phyloP scores from a whole-genome alignment of 2,888 invertebrate genomes.

The Pseudoips prasinana region DNA sequence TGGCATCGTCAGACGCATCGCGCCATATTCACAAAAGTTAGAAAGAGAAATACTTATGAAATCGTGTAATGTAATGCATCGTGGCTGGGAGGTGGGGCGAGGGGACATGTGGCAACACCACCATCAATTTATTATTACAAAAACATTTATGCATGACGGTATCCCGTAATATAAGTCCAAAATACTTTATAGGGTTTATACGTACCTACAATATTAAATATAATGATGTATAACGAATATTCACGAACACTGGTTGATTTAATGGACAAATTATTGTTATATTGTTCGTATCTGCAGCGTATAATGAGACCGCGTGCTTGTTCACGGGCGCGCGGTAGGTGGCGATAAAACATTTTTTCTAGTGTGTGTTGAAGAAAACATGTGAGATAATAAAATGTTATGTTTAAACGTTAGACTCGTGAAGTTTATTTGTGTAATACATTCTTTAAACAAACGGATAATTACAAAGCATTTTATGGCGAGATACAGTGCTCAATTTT shows the following conservation, averaged over 20 bases:
- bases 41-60: slow-evolving; percentile 51
- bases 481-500: slow-evolving; percentile 51
- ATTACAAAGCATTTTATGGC: slow-evolving; percentile 68
- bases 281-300: too few relatives aligned
- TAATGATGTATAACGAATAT: too few relatives aligned
- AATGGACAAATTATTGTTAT: too few relatives aligned
- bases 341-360: slow-evolving; percentile 53
- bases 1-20: slow-evolving; percentile 26
- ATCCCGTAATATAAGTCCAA: too few relatives aligned
- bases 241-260: too few relatives aligned
- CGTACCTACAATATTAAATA: slow-evolving; percentile 13
- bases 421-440: slow-evolving; percentile 77
- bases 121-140: slow-evolving; percentile 69
- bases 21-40: slow-evolving; percentile 45
- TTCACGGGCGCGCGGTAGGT: slow-evolving; percentile 44
- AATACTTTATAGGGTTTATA: too few relatives aligned
- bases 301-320: slow-evolving; percentile 46
- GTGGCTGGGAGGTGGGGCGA: slow-evolving; percentile 41
- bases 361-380: slow-evolving; percentile 62
- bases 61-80: slow-evolving; percentile 40
- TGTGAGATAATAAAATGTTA: slow-evolving; percentile 77
- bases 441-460: slow-evolving; percentile 76
- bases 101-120: slow-evolving; percentile 44
- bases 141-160: slow-evolving; percentile 78
- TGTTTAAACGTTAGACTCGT: slow-evolving; percentile 70